Base-by-base conservation (phyloP, 2,113 vertebrate genomes). In the Hemiprocne comata region DNA sequence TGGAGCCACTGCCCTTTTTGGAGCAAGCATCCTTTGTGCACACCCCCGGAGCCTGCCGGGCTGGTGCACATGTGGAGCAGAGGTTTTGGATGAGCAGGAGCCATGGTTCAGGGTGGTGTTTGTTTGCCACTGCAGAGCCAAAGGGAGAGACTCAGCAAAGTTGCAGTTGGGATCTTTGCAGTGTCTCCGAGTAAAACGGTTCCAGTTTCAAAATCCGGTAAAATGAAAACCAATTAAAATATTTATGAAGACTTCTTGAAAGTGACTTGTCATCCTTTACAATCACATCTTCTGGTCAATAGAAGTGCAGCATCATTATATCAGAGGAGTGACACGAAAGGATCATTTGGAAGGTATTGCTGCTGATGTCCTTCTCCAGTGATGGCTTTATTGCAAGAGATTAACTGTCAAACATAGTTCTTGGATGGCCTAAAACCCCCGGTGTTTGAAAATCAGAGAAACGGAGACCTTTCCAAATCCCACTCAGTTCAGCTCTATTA, bases 21-120 rank as follows among this genome's bases (percentile, higher is more conserved):
- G 38, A 57, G 29, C 1, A 3, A 76, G 23, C 38, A 31, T 21
- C 38, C 17, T 58, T 24, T 33, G 19, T 58, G 57, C 1, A 1
- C 6, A 0, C 26, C 26, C 9, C 17, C 1, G 1, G 38, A 67
- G 42, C 62, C 25, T 38, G 33, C 34, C 2, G 1, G 73, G 65
- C 24, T 70, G 60, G 46, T 48, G 46, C 31, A 5, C 0, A 0
- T 3, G 1, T 6, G 31, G 73, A 74, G n/a, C 50, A 51, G 70
- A 1, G 11, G 8, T 74, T 71, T 78, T 34, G 53, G 74, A 48
- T 86, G 71, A 69, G 58, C 42, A 71, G 24, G 21, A 58, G n/a
- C 53, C 19, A 2, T 34, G 3, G 2, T 12, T 72, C 25, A 19
- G 55, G 48, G 46, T 11, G 26, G 8, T 57, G 40, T 6, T 70